Base-by-base conservation (phyloP, 2,113 vertebrate genomes). In the Corythornis cristatus region DNA sequence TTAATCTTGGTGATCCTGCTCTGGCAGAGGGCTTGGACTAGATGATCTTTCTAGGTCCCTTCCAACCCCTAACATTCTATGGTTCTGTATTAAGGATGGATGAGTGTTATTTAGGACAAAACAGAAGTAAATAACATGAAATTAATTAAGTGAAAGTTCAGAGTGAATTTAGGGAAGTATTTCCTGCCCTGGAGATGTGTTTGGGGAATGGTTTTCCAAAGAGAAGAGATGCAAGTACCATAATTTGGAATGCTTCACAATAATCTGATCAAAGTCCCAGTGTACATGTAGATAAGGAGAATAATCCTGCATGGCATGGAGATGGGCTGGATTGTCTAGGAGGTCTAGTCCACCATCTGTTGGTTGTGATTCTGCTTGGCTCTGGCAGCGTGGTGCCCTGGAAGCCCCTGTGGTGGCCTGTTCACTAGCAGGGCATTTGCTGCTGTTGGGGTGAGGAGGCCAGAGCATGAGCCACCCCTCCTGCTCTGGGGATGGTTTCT, bases 321-420 rank as follows among this genome's bases (percentile, higher is more conserved):
- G 95, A 93, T 96, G 91, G 87, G 91, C 94, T 93, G 93, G 87
- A 64, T 93, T 85, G 68, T 53, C 21, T 64, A 91, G 50, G 48
- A 93, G 72, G 68, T 95, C 93, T 83, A 93, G 94, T 95, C 95
- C 89, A 95, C 96, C 94, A 93, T 91, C 94, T 91, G 29, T 86
- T 91, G 80, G 89, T 95, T 16, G 87, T 94, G 89, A 95, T 93
- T 96, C 86, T 91, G 96, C 94, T 96, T 95, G 93, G 95, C 82
- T 95, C 93, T 96, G 94, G 91, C 94, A 96, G 94, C 72, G 85
- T 93, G 95, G 94, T 89, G 94, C 93, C 94, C 91, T 93, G 94
- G 96, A 96, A 96, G 79, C 91, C 93, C 93, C 37, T 96, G 87
- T 82, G 80, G 74, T 70, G 75, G 90, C 77, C 81, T 80, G 12